Evolutionary conservation across 2,113 vertebrate species (phyloP).

Genomic region (Salvelinus fontinalis): DNA sequence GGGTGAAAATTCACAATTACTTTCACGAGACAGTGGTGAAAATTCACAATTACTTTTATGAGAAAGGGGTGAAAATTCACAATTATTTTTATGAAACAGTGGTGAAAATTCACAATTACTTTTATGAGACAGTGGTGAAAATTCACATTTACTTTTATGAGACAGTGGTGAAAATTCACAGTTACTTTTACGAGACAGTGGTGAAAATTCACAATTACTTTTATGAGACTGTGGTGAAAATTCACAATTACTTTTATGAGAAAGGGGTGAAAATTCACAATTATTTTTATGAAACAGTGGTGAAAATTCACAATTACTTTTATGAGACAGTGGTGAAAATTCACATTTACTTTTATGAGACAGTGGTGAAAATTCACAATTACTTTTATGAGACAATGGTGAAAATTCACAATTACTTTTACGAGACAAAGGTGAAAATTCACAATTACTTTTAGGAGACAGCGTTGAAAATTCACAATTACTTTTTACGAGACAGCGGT

Average conservation of each 20-base stretch:
- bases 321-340: neutral
- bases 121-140: too few species aligned
- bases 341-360: neutral
- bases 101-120: too few species aligned
- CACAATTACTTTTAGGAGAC: neutral
- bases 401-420: neutral
- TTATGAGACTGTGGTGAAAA: rapidly evolving
- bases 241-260: rapidly evolving
- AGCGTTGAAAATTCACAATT: neutral
- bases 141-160: too few species aligned
- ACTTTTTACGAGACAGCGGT: neutral
- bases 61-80: neutral
- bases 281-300: neutral
- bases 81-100: too few species aligned
- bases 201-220: too few species aligned
- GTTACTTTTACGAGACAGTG: rapidly evolving
- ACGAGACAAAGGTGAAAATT: neutral
- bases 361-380: neutral
- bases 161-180: too few species aligned
- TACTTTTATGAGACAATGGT: neutral
- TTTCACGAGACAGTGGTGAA: neutral
- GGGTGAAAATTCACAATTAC: neutral
- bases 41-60: too few species aligned
- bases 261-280: too few species aligned
- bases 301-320: neutral